Percentiles rank a stretch among this genome's conserved stretches.
These are phyloP conservation scores for Pungitius pungitius DNA, from an alignment of 2,113 vertebrate genomes.

Conservation along the genomic window DNA sequence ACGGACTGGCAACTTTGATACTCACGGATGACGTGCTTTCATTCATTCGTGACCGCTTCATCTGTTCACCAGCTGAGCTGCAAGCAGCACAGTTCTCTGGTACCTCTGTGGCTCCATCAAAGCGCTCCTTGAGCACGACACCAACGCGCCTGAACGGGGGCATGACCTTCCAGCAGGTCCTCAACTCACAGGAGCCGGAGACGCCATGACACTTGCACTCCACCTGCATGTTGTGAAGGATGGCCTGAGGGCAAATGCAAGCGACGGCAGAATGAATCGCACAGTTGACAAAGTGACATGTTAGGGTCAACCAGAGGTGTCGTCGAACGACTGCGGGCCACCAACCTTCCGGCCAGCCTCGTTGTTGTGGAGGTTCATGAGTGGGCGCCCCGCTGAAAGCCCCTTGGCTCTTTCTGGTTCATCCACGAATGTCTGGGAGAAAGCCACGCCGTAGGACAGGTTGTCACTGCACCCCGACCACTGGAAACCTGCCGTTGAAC, in stretches of 20 bases:
- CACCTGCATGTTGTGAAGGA: slow-evolving; percentile 83
- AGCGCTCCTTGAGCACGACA: slow-evolving; percentile 81
- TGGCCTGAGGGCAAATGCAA: slow-evolving; percentile 66
- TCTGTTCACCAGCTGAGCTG: background rate
- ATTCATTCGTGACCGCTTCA: too few species aligned
- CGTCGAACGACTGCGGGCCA: background rate
- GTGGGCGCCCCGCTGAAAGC: slow-evolving; percentile 72
- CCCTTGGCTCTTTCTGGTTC: slow-evolving; percentile 77
- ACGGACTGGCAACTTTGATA: background rate
- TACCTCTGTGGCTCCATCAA: slow-evolving; percentile 80
- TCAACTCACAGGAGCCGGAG: slow-evolving; percentile 81
- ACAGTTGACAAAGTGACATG: background rate
- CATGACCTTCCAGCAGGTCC: slow-evolving; percentile 84
- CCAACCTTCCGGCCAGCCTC: slow-evolving; percentile 82
- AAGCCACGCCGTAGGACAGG: slow-evolving; percentile 79
- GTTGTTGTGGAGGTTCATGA: slow-evolving; percentile 84
- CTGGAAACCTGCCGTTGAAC: slow-evolving; percentile 78
- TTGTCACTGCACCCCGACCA: slow-evolving; percentile 87
- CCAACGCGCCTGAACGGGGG: slow-evolving; percentile 80
- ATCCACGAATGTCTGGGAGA: slow-evolving; percentile 85
- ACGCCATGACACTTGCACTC: slow-evolving; percentile 82
- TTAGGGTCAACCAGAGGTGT: background rate
- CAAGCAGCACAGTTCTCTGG: slow-evolving; percentile 12
- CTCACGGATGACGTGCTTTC: background rate
- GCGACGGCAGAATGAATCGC: too few species aligned